Conservation (phyloP, 2,888 invertebrate genomes). For the Choreutis nemorana region DNA sequence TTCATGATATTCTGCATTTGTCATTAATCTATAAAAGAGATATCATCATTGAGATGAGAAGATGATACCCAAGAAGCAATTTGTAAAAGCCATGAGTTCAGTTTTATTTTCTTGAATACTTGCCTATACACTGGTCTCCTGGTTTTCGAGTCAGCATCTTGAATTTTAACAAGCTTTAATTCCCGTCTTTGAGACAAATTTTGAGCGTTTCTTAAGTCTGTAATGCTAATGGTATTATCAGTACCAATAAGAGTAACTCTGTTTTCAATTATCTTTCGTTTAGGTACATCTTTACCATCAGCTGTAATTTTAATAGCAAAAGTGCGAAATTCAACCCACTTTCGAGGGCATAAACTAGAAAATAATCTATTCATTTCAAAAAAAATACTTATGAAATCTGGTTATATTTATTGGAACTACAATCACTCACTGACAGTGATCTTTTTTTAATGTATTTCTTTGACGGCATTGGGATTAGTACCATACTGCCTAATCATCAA, state of each 20-base stretch:
- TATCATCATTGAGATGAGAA: background rate
- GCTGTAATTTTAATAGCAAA: slow-evolving; percentile 34
- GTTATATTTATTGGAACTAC: background rate
- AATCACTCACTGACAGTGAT: too few species aligned
- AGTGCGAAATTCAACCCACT: slow-evolving; percentile 26
- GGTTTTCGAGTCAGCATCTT: slow-evolving; percentile 73
- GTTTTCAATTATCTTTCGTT: slow-evolving; percentile 34
- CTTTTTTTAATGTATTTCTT: background rate
- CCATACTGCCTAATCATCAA: too few species aligned
- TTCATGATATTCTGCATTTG: slow-evolving; percentile 69
- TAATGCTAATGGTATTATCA: slow-evolving; percentile 66
- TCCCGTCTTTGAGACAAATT: slow-evolving; percentile 73
- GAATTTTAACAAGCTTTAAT: slow-evolving; percentile 73
- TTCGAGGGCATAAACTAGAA: slow-evolving; percentile 20
- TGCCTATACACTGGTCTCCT: slow-evolving; percentile 74
- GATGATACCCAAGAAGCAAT: too few species aligned
- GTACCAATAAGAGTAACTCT: slow-evolving; percentile 72
- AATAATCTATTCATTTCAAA: slow-evolving; percentile 31
- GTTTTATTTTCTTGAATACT: too few species aligned
- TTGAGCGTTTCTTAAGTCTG: slow-evolving; percentile 73
- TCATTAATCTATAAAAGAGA: slow-evolving; percentile 60
- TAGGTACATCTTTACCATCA: slow-evolving; percentile 53
- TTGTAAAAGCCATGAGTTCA: too few species aligned
- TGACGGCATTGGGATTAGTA: background rate
- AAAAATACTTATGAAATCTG: background rate